Conservation (phyloP, 2,797 vertebrate genomes). For the Melopsittacus undulatus region DNA sequence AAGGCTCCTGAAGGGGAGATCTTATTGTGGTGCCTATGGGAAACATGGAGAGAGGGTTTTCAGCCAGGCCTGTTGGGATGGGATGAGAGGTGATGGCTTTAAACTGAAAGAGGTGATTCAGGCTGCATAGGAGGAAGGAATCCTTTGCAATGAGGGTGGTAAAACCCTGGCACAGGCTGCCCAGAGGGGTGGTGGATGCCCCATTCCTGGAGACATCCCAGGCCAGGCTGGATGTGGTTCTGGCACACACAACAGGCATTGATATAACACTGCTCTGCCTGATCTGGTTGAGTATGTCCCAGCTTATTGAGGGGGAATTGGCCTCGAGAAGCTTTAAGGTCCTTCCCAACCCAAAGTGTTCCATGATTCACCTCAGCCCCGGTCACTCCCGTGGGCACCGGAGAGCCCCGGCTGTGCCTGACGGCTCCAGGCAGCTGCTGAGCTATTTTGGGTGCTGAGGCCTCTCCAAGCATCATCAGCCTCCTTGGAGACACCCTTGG, state of each 20-base stretch:
- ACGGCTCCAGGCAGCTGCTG: not conserved
- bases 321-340: not conserved
- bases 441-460: not conserved
- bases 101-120: not conserved
- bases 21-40: not conserved
- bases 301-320: not conserved
- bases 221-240: not conserved
- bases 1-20: not conserved
- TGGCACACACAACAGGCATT: not conserved
- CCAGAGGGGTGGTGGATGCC: not conserved
- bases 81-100: not conserved
- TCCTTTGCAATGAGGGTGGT: not conserved
- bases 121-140: not conserved
- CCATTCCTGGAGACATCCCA: not conserved
- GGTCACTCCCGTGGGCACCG: not conserved
- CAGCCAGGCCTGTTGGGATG: not conserved
- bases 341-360: not conserved
- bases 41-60: not conserved
- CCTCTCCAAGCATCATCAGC: fast-evolving
- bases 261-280: not conserved
- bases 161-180: not conserved
- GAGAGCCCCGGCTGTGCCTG: not conserved
- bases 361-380: not conserved
- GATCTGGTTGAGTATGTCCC: not conserved
- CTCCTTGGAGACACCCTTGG: not conserved